These are phyloP conservation scores for Fregata magnificens DNA, from an alignment of 2,113 vertebrate genomes.

Conservation along the genomic window DNA sequence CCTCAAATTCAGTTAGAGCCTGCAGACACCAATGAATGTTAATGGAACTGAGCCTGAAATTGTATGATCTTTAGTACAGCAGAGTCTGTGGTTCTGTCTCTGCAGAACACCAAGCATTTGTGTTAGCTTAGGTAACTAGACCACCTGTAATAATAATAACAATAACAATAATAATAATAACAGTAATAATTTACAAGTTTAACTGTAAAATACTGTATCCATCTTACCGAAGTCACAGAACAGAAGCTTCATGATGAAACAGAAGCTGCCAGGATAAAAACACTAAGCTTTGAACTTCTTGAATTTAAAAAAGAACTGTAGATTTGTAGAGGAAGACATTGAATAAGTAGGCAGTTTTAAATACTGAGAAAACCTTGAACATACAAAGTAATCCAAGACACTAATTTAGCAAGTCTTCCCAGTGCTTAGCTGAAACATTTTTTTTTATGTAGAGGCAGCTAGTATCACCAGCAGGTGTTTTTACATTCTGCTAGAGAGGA, in stretches of 20 bases:
- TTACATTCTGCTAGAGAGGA: not conserved
- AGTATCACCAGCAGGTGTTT: not conserved
- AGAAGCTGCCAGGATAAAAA: not conserved
- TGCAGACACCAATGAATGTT: not conserved
- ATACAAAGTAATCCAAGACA: not conserved
- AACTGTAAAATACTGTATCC: not conserved
- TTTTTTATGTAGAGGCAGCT: not conserved
- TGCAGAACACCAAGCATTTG: not conserved
- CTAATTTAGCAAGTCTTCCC: not conserved
- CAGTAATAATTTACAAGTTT: not conserved
- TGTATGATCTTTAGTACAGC: not conserved
- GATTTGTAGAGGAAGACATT: not conserved
- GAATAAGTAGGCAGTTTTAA: not conserved
- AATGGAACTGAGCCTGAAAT: not conserved
- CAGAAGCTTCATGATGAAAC: not conserved
- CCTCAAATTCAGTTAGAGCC: not conserved
- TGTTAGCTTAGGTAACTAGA: not conserved
- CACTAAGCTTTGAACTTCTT: not conserved
- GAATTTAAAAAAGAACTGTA: not conserved
- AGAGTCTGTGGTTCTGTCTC: not conserved
- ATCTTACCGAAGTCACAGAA: not conserved
- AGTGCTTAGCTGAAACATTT: not conserved
- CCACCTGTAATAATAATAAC: not conserved
- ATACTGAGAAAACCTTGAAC: not conserved
- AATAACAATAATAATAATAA: not conserved